Percentiles rank a stretch among this genome's conserved stretches.
Conservation (phyloP, 2,888 invertebrate species). For the Gibbula magus region DNA sequence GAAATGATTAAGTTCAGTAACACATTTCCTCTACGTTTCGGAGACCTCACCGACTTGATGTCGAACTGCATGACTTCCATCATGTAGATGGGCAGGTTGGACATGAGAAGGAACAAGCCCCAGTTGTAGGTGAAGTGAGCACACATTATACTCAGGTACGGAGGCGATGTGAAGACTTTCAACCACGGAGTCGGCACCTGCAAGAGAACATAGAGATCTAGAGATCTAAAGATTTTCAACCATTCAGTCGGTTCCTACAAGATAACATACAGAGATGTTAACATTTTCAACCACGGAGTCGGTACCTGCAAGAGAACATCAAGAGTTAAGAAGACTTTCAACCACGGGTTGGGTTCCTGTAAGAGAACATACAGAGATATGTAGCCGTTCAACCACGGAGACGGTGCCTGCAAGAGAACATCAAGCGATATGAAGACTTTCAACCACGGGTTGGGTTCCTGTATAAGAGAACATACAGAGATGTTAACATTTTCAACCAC, state of each 20-base stretch:
- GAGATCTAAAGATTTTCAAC: background rate
- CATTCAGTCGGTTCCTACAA: background rate
- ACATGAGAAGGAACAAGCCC: conserved; percentile 39
- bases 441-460: background rate
- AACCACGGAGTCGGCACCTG: conserved; percentile 35
- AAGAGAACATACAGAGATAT: background rate
- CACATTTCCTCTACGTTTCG: too few species aligned
- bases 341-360: background rate
- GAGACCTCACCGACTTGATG: conserved; percentile 39
- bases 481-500: background rate
- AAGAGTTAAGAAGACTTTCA: background rate
- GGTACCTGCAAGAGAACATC: too few species aligned
- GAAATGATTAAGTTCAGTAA: too few species aligned
- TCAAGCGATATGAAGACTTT: background rate
- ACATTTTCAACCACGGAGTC: too few species aligned
- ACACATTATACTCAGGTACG: conserved; percentile 39
- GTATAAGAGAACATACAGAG: background rate
- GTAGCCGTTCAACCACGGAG: background rate
- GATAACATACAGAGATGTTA: too few species aligned
- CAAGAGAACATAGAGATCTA: background rate
- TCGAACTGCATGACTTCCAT: conserved; percentile 46
- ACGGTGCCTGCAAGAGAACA: background rate
- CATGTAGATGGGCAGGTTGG: conserved; percentile 49
- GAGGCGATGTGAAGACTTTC: conserved; percentile 34
- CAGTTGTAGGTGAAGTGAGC: conserved; percentile 42